phyloP scores from a whole-genome alignment of 2,888 invertebrate species.

The Tanaodytes sp. region DNA sequence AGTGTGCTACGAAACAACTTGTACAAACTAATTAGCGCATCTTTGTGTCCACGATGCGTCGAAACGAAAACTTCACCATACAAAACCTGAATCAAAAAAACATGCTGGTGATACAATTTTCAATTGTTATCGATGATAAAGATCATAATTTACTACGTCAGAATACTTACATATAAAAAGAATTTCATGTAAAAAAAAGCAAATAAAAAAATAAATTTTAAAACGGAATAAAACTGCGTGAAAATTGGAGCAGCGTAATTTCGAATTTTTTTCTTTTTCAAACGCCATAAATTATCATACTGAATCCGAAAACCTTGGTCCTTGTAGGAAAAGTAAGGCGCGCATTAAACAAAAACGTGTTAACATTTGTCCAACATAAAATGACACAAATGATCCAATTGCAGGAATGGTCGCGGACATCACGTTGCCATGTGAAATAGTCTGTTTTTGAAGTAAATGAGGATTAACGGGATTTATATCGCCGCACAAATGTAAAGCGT shows the following conservation, averaged over 20 bases:
- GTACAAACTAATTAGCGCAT: slow-evolving; percentile 42
- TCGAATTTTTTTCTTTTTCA: background rate
- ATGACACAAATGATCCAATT: slow-evolving; percentile 48
- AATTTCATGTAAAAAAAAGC: too few relatives aligned
- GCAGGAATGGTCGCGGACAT: slow-evolving; percentile 23
- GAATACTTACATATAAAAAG: too few relatives aligned
- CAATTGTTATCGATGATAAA: too few relatives aligned
- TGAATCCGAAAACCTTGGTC: slow-evolving; percentile 8
- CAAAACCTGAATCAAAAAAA: background rate
- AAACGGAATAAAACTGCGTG: too few relatives aligned
- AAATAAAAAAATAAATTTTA: too few relatives aligned
- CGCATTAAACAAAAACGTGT: slow-evolving; percentile 47
- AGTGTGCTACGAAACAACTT: slow-evolving; percentile 40
- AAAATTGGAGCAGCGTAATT: too few relatives aligned
- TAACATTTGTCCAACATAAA: slow-evolving; percentile 49
- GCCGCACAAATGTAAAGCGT: slow-evolving; percentile 63
- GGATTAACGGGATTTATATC: slow-evolving; percentile 63
- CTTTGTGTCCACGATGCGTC: slow-evolving; percentile 26
- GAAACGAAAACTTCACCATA: slow-evolving; percentile 20
- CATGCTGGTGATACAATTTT: too few relatives aligned
- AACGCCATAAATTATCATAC: slow-evolving; percentile 43
- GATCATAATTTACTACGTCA: too few relatives aligned
- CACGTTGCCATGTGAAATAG: slow-evolving; percentile 36
- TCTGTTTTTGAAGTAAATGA: slow-evolving; percentile 55
- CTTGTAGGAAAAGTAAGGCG: slow-evolving; percentile 21